Base-by-base conservation (phyloP, 1,140 invertebrate species). In the Penaeus chinensis region DNA sequence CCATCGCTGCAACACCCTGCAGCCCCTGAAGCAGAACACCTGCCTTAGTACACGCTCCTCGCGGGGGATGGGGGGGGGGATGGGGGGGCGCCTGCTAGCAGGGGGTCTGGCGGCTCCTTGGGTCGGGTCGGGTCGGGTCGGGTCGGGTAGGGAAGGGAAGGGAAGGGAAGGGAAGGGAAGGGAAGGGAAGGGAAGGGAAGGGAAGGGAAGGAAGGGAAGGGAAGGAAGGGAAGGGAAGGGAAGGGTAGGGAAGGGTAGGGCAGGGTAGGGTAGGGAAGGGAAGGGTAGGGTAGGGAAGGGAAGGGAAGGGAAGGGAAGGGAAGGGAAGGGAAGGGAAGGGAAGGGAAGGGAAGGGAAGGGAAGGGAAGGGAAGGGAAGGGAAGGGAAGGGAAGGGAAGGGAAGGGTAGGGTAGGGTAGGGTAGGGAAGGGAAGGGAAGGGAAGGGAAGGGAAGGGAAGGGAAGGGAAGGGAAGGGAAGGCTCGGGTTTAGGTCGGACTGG, bases 1-100 rank as follows among this genome's bases (percentile, higher is more conserved):
- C n/a, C 69, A 61, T 65, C 78, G 84, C 90, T 81, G 61, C 79
- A 82, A 61, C 84, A 77, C 60, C 80, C 62, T 60, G 61, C 86
- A 47, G 86, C 86, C 86, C 86, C 86, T 87, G 86, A 87, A 87
- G 86, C 86, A 87, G 86, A 87, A 87, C 69, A 87, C 71, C 85
- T 77, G 86, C 86, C 86, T 87, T 87, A 87, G 86, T 87, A 87
- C 65, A 66, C 42, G 80, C 37, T 66, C 65, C 54, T 54, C 8
- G 16, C 54, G 54, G 54, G 54, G 16, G 54, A 11, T 5, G 11
- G 11, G 16, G 54, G 54, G 47, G 5, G 47, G 11, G 47, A 4
- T 0, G 5, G 1, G 47, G 54, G 16, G 54, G 8, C 11, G 2
- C 37, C 37, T 42, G 37, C 4, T 42, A 54, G 54, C 11, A 16